phyloP scores from a whole-genome alignment of 2,888 invertebrate genomes.

The Synanthedon formicaeformis region DNA sequence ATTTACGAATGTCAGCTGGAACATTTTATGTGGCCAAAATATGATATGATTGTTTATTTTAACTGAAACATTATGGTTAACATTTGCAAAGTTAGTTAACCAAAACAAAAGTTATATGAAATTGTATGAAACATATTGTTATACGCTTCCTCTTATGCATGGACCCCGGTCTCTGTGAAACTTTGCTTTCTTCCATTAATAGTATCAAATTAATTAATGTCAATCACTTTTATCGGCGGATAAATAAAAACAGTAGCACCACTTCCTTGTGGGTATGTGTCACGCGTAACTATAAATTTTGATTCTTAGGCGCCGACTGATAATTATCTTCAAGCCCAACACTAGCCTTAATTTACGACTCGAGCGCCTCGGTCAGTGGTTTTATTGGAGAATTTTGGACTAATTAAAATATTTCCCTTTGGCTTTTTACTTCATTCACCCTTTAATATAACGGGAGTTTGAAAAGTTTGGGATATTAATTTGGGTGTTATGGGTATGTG shows the following conservation, averaged over 20 bases:
- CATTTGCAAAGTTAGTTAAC: not conserved
- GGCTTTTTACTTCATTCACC: slow-evolving; percentile 29
- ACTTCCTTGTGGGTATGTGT: slow-evolving; percentile 18
- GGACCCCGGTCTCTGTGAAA: slow-evolving; percentile 1
- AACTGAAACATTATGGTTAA: not conserved
- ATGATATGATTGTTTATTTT: not conserved
- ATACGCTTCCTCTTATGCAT: slow-evolving; percentile 14
- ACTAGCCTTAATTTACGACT: slow-evolving; percentile 47
- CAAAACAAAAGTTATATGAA: not conserved
- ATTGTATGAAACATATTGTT: not conserved
- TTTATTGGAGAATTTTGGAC: slow-evolving; percentile 52
- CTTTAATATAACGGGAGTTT: slow-evolving; percentile 11
- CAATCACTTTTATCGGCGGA: slow-evolving; percentile 59
- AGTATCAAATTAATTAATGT: slow-evolving; percentile 47
- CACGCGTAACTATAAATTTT: slow-evolving; percentile 41
- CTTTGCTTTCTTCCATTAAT: slow-evolving; percentile 27
- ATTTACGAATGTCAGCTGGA: not conserved
- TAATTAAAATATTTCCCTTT: slow-evolving; percentile 50
- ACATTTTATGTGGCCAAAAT: no score
- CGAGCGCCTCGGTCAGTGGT: slow-evolving; percentile 34
- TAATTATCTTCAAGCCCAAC: slow-evolving; percentile 40
- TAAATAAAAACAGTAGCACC: slow-evolving; percentile 56
- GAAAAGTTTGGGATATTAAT: slow-evolving; percentile 31
- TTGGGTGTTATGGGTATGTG: not conserved
- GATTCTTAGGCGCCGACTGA: slow-evolving; percentile 32